A percentile compares a stretch with the other conserved stretches of the same genome.
phyloP scores from a whole-genome alignment of 2,113 vertebrate genomes.

The Bubo blakistoni region DNA sequence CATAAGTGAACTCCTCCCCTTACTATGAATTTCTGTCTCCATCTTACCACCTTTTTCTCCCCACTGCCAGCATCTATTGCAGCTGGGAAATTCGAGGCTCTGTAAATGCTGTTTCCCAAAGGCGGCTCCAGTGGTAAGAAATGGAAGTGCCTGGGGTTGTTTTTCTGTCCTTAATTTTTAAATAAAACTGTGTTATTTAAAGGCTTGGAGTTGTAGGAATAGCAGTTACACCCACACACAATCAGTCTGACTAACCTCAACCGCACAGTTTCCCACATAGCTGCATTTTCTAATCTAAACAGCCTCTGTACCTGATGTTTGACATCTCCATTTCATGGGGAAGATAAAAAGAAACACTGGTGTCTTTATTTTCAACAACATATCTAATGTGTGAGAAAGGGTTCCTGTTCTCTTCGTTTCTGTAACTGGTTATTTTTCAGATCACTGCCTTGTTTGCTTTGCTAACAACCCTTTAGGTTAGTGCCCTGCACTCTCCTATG shows the following conservation, averaged over 20 bases:
- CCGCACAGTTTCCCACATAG: background rate
- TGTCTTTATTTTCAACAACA: conserved; percentile 6
- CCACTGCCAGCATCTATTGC: fast-evolving
- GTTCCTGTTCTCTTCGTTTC: conserved; percentile 10
- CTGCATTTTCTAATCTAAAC: background rate
- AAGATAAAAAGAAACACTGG: conserved; percentile 28
- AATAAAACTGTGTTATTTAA: fast-evolving
- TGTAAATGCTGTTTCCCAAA: background rate
- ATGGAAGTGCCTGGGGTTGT: background rate
- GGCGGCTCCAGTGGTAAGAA: background rate
- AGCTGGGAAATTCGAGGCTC: background rate
- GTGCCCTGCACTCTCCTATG: background rate
- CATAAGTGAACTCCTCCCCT: background rate
- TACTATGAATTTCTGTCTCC: background rate
- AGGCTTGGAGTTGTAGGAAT: background rate
- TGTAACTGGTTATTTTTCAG: background rate
- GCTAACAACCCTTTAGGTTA: background rate
- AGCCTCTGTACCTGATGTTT: background rate
- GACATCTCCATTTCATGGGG: conserved; percentile 14
- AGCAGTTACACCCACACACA: background rate
- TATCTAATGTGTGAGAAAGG: background rate
- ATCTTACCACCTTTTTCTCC: background rate
- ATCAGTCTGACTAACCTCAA: background rate
- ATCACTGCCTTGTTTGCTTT: background rate
- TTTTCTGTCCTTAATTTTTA: background rate